Percentiles rank a stretch among this genome's conserved stretches.
Conservation (phyloP, 2,888 invertebrate species). For the Nomada ferruginata region DNA sequence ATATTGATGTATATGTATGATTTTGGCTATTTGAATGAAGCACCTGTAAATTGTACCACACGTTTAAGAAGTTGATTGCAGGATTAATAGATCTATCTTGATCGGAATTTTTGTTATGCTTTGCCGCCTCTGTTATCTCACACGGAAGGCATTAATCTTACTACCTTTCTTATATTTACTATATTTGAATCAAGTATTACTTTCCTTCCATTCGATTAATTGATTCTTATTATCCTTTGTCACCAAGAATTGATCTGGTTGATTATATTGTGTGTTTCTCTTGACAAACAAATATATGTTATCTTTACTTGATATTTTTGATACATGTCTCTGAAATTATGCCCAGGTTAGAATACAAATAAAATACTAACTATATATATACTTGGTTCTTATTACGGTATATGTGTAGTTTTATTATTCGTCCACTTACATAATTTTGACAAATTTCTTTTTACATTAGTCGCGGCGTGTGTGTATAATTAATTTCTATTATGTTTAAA, state of each 20-base stretch:
- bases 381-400: no score
- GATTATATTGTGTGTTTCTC: background rate
- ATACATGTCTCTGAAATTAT: background rate
- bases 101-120: no score
- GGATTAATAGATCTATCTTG: no score
- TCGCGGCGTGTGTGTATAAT: no score
- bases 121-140: no score
- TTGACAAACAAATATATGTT: background rate
- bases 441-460: no score
- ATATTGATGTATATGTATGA: background rate
- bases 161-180: background rate
- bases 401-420: no score
- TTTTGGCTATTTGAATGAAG: background rate
- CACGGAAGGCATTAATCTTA: no score
- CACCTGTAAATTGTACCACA: background rate
- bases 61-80: no score
- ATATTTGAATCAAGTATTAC: background rate
- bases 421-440: no score
- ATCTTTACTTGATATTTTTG: background rate
- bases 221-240: background rate
- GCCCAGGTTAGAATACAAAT: background rate
- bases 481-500: no score
- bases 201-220: background rate
- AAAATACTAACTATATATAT: background rate
- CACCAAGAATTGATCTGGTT: background rate